phyloP scores from a whole-genome alignment of 1,140 invertebrate species.

The Leguminivora glycinivorella region DNA sequence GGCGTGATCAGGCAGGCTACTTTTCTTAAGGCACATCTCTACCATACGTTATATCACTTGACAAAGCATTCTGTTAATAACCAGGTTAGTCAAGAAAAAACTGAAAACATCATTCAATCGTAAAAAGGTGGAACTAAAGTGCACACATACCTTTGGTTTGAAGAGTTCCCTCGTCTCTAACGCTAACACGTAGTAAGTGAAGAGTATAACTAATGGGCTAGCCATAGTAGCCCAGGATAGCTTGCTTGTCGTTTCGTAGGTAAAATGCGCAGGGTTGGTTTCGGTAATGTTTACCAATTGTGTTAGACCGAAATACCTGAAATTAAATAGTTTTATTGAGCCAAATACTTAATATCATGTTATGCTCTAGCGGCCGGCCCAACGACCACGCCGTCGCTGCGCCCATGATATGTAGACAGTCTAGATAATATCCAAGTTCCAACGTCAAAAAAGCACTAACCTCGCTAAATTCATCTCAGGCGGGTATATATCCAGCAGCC shows the following conservation, averaged over 20 bases:
- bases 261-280: conserved; percentile 52
- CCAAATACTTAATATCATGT: not conserved
- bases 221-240: conserved; percentile 66
- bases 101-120: conserved; percentile 33
- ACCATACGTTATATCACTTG: conserved; percentile 39
- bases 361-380: too few species aligned
- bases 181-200: conserved; percentile 86
- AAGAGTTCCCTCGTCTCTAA: conserved; percentile 85
- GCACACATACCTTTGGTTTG: conserved; percentile 82
- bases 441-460: conserved; percentile 58
- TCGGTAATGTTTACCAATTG: conserved; percentile 80
- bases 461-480: conserved; percentile 84
- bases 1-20: conserved; percentile 10
- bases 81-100: conserved; percentile 39
- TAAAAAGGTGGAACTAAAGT: conserved; percentile 1
- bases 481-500: conserved; percentile 86
- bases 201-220: conserved; percentile 80
- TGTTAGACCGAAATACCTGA: conserved; percentile 85
- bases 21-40: conserved; percentile 11
- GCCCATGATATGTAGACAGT: too few species aligned
- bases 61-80: conserved; percentile 36
- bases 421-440: too few species aligned
- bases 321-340: conserved; percentile 38
- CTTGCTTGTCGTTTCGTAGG: conserved; percentile 59
- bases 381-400: too few species aligned